Percentiles rank a stretch among this genome's conserved stretches.
These are phyloP conservation scores for Smutsia temminckii DNA, from an alignment of 2,797 vertebrate species.

Conservation along the genomic window DNA sequence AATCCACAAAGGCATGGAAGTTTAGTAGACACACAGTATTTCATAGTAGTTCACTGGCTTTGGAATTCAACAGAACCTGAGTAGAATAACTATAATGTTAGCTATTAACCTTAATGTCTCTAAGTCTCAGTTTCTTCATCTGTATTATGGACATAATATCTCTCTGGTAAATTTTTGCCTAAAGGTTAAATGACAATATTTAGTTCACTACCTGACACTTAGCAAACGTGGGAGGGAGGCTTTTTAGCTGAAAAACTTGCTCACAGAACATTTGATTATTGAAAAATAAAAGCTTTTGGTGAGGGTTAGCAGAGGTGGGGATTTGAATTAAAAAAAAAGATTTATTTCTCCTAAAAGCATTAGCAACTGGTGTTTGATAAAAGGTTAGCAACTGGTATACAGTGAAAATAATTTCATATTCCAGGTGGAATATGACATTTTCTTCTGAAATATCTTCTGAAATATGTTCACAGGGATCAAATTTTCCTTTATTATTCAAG, in stretches of 20 bases:
- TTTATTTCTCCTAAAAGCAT: not conserved
- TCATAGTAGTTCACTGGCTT: not conserved
- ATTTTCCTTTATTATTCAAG: not conserved
- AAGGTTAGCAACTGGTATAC: not conserved
- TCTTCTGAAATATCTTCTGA: constrained; percentile 7
- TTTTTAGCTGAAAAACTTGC: not conserved
- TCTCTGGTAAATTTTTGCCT: not conserved
- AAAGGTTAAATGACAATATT: not conserved
- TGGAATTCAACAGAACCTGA: not conserved
- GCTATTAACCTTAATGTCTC: not conserved
- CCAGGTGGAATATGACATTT: not conserved
- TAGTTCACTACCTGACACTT: not conserved
- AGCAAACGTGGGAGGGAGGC: not conserved
- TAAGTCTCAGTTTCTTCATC: not conserved
- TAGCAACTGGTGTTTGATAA: not conserved
- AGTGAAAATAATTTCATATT: not conserved
- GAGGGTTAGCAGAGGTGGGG: fast-evolving
- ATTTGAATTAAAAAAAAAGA: not conserved
- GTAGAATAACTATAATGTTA: not conserved
- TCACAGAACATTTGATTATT: not conserved
- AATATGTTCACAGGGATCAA: not conserved
- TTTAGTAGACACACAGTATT: not conserved
- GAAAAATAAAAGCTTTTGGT: not conserved
- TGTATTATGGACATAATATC: not conserved
- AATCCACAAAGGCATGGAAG: not conserved